Conservation (phyloP, 1,140 invertebrate species). For the Drosophila trapezifrons region DNA sequence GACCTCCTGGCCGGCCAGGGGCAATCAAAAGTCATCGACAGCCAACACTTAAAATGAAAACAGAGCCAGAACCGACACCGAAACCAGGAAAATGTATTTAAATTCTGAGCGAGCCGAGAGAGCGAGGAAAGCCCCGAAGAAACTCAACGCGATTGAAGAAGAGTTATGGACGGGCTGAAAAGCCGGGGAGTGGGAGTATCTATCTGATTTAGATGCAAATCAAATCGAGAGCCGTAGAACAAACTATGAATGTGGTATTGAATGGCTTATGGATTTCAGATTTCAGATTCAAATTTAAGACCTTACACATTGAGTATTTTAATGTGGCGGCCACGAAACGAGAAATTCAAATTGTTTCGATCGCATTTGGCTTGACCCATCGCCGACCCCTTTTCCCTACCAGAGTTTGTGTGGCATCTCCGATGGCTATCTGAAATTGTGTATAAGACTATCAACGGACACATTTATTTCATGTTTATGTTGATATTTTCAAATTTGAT, state of each 20-base stretch:
- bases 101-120: constrained; percentile 60
- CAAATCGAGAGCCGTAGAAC: constrained; percentile 72
- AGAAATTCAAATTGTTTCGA: constrained; percentile 70
- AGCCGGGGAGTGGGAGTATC: constrained; percentile 54
- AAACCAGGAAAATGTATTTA: constrained; percentile 61
- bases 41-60: constrained; percentile 76
- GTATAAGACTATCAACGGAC: constrained; percentile 81
- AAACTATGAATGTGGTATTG: constrained; percentile 80
- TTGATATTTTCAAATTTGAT: constrained; percentile 81
- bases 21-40: constrained; percentile 57
- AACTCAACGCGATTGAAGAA: constrained; percentile 56
- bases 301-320: constrained; percentile 83
- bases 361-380: constrained; percentile 60
- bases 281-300: constrained; percentile 72
- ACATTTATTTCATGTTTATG: constrained; percentile 83
- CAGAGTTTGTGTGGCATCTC: constrained; percentile 49
- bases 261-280: constrained; percentile 82
- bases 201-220: constrained; percentile 82
- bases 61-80: constrained; percentile 47
- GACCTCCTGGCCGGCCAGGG: constrained; percentile 52
- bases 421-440: constrained; percentile 76
- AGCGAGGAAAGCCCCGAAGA: constrained; percentile 58
- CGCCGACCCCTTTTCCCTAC: constrained; percentile 50
- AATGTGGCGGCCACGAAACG: constrained; percentile 66
- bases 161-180: constrained; percentile 64